Evolutionary conservation across 2,888 invertebrate species (phyloP).

Genomic region (Ormyrus nitidulus): DNA sequence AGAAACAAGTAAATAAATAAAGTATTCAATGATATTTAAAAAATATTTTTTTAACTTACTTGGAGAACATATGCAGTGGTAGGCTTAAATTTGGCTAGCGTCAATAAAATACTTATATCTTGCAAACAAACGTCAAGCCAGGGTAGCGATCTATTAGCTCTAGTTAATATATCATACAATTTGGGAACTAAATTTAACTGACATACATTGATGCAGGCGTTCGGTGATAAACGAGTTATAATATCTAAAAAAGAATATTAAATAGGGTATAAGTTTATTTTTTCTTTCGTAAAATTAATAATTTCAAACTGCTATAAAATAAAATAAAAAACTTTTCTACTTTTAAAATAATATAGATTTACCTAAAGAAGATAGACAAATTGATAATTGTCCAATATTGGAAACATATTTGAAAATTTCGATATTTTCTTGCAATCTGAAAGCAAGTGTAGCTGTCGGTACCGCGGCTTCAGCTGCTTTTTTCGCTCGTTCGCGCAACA

Average conservation of each 20-base stretch:
- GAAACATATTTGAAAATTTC: constrained; percentile 66
- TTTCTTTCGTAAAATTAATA: background rate
- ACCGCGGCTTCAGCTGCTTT: constrained; percentile 65
- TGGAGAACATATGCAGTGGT: constrained; percentile 81
- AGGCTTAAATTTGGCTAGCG: constrained; percentile 80
- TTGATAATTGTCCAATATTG: constrained; percentile 71
- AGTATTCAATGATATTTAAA: no score
- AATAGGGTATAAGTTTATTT: background rate
- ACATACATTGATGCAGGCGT: constrained; percentile 69
- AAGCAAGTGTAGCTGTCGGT: constrained; percentile 70
- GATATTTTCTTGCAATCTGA: constrained; percentile 69
- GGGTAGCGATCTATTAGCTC: constrained; percentile 79
- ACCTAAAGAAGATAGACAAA: constrained; percentile 75
- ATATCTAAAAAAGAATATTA: constrained; percentile 70
- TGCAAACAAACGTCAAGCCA: constrained; percentile 79
- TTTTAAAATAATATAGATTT: constrained; percentile 29
- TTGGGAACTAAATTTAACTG: constrained; percentile 69
- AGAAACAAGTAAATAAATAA: background rate
- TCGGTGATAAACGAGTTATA: constrained; percentile 72
- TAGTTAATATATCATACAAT: constrained; percentile 71
- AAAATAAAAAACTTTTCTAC: constrained; percentile 8
- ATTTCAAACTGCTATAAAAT: constrained; percentile 12
- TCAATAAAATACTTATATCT: constrained; percentile 80
- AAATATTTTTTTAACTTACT: constrained; percentile 69
- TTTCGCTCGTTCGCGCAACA: constrained; percentile 68